These are phyloP conservation scores for Triops longicaudatus DNA, from an alignment of 1,140 invertebrate species.

Conservation along the genomic window DNA sequence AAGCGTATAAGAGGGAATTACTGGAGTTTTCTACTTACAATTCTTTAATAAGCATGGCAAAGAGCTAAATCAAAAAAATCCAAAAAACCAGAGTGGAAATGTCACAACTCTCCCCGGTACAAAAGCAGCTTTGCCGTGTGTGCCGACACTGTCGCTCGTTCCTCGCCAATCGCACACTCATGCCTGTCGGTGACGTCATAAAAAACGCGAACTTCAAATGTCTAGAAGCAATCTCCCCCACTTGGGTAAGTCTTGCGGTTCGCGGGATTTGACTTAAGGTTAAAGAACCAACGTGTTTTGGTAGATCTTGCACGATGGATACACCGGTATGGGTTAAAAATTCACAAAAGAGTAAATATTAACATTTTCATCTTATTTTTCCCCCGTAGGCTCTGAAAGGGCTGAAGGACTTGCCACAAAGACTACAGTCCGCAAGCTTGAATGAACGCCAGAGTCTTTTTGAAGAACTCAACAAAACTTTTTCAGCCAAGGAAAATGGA, in stretches of 20 bases:
- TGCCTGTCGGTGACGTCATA: slow-evolving; percentile 2
- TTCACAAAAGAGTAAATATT: not conserved
- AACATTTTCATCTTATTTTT: slow-evolving; percentile 35
- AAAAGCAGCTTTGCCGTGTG: slow-evolving; percentile 7
- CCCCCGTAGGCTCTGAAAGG: slow-evolving; percentile 53
- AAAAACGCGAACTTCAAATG: not conserved
- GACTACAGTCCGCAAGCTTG: slow-evolving; percentile 63
- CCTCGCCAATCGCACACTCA: not conserved
- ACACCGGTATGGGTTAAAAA: not conserved
- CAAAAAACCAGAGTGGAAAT: not conserved
- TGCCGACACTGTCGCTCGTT: not conserved
- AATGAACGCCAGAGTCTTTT: slow-evolving; percentile 61
- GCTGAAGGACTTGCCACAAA: slow-evolving; percentile 68
- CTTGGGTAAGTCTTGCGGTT: not conserved
- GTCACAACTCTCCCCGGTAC: slow-evolving; percentile 1
- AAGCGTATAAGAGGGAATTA: not conserved
- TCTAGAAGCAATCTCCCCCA: not conserved
- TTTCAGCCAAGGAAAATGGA: slow-evolving; percentile 59
- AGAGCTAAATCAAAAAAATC: not conserved
- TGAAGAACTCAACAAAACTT: slow-evolving; percentile 58
- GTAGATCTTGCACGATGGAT: not conserved
- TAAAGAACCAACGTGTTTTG: slow-evolving; percentile 8
- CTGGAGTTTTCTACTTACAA: slow-evolving; percentile 38
- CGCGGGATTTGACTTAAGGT: not conserved
- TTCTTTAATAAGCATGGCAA: slow-evolving; percentile 44